Percentiles rank a stretch among this genome's conserved stretches.
Conservation (phyloP, 2,113 vertebrate species). For the Gadus macrocephalus region DNA sequence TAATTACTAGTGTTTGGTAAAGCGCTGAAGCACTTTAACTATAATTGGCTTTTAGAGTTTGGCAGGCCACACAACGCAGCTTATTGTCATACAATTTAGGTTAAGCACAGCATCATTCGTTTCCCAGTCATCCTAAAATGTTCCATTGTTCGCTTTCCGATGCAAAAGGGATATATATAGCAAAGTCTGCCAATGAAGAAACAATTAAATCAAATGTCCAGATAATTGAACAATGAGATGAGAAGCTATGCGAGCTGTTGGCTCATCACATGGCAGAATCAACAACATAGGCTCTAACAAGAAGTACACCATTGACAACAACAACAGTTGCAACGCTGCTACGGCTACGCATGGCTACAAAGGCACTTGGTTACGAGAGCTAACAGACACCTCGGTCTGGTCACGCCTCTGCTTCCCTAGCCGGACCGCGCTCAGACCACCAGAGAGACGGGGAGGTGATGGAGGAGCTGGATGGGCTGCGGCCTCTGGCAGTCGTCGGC, state of each 20-base stretch:
- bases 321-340: neutral
- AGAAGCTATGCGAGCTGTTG: too few species aligned
- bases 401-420: neutral
- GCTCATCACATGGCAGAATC: neutral
- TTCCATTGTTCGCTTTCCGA: neutral
- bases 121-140: neutral
- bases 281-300: neutral
- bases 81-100: too few species aligned
- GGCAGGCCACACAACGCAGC: too few species aligned
- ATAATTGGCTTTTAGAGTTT: too few species aligned
- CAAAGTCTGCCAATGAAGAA: neutral
- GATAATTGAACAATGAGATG: neutral
- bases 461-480: conserved; percentile 76
- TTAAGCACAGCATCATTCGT: too few species aligned
- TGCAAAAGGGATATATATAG: neutral
- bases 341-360: too few species aligned
- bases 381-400: neutral
- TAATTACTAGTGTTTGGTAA: too few species aligned
- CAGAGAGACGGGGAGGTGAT: conserved; percentile 53
- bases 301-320: neutral
- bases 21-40: too few species aligned
- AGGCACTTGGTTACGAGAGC: too few species aligned
- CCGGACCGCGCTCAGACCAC: conserved; percentile 19
- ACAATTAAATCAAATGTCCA: neutral
- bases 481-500: conserved; percentile 56